phyloP scores from a whole-genome alignment of 2,113 vertebrate species.

The Callospermophilus lateralis region DNA sequence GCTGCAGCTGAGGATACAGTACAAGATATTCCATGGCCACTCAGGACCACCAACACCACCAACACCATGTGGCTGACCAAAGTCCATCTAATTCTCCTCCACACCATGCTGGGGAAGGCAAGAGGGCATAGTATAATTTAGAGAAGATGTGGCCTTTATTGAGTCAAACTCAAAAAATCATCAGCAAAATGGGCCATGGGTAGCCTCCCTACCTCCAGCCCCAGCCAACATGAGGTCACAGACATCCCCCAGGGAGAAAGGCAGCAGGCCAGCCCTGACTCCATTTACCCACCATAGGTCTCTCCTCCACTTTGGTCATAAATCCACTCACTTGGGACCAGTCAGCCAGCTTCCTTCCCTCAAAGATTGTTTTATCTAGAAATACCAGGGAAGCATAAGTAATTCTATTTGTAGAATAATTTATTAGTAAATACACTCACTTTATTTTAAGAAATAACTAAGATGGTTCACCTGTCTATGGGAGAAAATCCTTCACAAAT shows the following conservation, averaged over 20 bases:
- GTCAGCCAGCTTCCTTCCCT: neutral
- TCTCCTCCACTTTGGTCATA: neutral
- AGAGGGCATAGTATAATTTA: neutral
- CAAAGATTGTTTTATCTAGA: neutral
- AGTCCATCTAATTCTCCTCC: neutral
- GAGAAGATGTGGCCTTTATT: neutral
- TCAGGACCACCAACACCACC: neutral
- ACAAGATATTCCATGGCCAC: neutral
- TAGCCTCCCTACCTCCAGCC: neutral
- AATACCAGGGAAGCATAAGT: neutral
- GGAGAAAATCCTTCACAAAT: neutral
- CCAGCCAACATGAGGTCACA: neutral
- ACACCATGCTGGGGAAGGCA: neutral
- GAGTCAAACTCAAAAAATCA: neutral
- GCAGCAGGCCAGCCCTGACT: neutral
- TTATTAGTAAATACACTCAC: slow-evolving; percentile 8
- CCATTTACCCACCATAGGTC: neutral
- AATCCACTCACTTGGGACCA: neutral
- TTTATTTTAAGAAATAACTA: slow-evolving; percentile 20
- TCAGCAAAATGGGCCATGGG: neutral
- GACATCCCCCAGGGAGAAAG: neutral
- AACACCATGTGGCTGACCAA: neutral
- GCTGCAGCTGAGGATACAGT: neutral
- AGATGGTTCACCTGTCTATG: neutral
- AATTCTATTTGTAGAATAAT: neutral